Percentiles rank a stretch among this genome's conserved stretches.
These are phyloP conservation scores for Tryphoninae sp. DNA, from an alignment of 2,888 invertebrate species.

Conservation along the genomic window DNA sequence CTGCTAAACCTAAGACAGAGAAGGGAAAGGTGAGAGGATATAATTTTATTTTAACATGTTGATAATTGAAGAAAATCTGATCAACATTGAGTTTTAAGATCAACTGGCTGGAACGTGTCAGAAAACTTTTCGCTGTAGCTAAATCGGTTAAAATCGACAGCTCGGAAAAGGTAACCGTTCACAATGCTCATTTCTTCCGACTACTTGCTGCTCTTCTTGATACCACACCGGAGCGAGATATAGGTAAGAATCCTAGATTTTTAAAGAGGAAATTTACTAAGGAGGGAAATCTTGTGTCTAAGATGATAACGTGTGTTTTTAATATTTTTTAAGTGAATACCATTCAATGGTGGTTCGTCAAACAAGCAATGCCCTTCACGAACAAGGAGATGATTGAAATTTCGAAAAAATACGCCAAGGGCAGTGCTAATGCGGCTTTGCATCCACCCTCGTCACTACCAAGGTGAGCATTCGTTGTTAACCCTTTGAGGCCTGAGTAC, in stretches of 20 bases:
- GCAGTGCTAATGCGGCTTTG: background rate
- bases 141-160: background rate
- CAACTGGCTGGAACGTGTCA: slow-evolving; percentile 11
- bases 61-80: background rate
- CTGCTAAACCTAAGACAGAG: background rate
- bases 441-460: background rate
- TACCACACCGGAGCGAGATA: slow-evolving; percentile 9
- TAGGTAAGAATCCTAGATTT: slow-evolving; percentile 12
- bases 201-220: background rate
- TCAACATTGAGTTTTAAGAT: slow-evolving; percentile 2
- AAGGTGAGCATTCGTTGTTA: background rate
- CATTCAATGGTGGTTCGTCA: slow-evolving; percentile 33
- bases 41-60: background rate
- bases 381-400: background rate
- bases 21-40: slow-evolving; percentile 14
- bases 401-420: background rate
- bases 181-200: background rate
- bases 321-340: slow-evolving; percentile 25
- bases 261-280: background rate
- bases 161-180: background rate
- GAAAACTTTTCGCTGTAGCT: background rate
- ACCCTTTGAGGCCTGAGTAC: too few species aligned
- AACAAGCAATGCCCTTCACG: slow-evolving; percentile 8
- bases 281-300: background rate
- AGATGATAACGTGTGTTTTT: background rate